These are phyloP conservation scores for Strix aluco DNA, from an alignment of 2,113 vertebrate species.

Conservation along the genomic window DNA sequence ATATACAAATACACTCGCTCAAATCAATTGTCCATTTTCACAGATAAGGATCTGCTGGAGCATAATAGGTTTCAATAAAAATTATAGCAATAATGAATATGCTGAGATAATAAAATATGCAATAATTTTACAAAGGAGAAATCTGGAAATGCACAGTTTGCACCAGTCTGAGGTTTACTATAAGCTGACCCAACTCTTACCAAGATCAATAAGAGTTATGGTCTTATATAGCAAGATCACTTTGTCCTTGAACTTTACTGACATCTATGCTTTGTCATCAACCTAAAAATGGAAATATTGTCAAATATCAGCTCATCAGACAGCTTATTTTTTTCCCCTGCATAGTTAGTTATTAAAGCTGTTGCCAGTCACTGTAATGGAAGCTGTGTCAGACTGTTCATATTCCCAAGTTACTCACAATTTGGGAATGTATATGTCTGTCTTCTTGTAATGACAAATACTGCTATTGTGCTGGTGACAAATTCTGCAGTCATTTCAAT, in stretches of 20 bases:
- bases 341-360: neutral
- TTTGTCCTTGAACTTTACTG: neutral
- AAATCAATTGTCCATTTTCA: neutral
- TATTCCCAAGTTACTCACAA: neutral
- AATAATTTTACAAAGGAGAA: neutral
- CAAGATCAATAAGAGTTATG: neutral
- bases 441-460: neutral
- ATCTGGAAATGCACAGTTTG: neutral
- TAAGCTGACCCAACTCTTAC: neutral
- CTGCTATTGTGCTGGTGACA: neutral
- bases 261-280: neutral
- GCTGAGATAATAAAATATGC: neutral
- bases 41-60: neutral
- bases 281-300: neutral
- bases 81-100: neutral
- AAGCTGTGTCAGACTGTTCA: neutral
- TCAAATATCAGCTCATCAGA: neutral
- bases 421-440: neutral
- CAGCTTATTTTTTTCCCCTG: rapidly evolving
- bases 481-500: neutral
- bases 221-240: neutral
- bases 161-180: neutral
- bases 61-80: neutral
- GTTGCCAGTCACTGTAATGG: neutral
- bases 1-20: rapidly evolving